These are phyloP conservation scores for Antheraea mylitta DNA, from an alignment of 1,140 invertebrate genomes.

Conservation along the genomic window DNA sequence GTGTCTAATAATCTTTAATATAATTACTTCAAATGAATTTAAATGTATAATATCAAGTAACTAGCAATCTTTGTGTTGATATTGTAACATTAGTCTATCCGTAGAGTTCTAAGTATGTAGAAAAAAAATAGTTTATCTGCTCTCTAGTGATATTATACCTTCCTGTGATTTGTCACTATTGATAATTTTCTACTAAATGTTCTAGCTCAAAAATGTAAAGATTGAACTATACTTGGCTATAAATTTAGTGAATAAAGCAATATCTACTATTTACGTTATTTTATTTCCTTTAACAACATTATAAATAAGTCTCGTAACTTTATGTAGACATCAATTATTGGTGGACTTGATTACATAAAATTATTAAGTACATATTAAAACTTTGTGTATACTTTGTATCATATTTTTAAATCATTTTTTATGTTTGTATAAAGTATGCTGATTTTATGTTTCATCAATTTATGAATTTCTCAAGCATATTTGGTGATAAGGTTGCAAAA, in stretches of 20 bases:
- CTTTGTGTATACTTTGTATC: too few species aligned
- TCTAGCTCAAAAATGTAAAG: constrained; percentile 63
- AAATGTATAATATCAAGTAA: too few species aligned
- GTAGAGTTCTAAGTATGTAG: constrained; percentile 12
- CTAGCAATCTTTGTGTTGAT: constrained; percentile 42
- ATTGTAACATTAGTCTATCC: constrained; percentile 52
- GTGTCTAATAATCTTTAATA: constrained; percentile 11
- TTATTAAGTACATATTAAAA: too few species aligned
- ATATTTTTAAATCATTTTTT: too few species aligned
- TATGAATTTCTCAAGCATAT: too few species aligned
- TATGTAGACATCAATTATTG: too few species aligned
- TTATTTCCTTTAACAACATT: too few species aligned
- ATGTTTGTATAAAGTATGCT: too few species aligned
- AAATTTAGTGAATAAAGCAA: constrained; percentile 73
- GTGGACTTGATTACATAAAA: too few species aligned
- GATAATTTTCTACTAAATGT: constrained; percentile 67
- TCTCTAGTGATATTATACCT: constrained; percentile 54
- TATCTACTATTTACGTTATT: constrained; percentile 34
- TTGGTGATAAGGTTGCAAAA: too few species aligned
- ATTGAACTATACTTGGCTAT: constrained; percentile 64
- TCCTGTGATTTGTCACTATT: constrained; percentile 75
- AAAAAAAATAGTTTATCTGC: constrained; percentile 7
- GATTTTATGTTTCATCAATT: too few species aligned
- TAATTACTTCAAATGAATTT: constrained; percentile 26
- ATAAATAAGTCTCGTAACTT: too few species aligned